Percentiles rank a stretch among this genome's conserved stretches.
Evolutionary conservation across 92 coral and sea anemone species (phyloP).

Genomic region (Anthopleura xanthogrammica): DNA sequence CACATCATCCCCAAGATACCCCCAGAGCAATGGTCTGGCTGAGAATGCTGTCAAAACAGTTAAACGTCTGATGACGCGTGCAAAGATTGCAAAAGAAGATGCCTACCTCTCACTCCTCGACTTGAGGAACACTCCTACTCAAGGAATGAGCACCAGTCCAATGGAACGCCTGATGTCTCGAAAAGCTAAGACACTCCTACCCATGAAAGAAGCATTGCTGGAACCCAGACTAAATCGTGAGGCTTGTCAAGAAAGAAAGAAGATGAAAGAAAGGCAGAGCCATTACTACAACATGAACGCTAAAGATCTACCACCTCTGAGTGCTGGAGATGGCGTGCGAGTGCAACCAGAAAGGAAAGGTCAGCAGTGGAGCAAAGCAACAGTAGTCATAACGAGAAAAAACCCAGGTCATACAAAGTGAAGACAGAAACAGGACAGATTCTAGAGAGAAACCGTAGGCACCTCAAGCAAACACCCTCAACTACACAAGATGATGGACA

Average conservation of each 20-base stretch:
- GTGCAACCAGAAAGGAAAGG: slow-evolving; percentile 17
- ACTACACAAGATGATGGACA: slow-evolving; percentile 16
- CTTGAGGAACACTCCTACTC: slow-evolving; percentile 29
- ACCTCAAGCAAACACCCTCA: slow-evolving; percentile 26
- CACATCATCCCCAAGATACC: slow-evolving; percentile 17
- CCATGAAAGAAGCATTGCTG: slow-evolving; percentile 4
- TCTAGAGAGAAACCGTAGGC: slow-evolving; percentile 15
- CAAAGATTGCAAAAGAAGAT: slow-evolving; percentile 25
- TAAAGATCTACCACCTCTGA: slow-evolving; percentile 4
- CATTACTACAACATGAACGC: slow-evolving; percentile 17
- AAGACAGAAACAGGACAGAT: slow-evolving; percentile 1
- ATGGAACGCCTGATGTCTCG: slow-evolving; percentile 45
- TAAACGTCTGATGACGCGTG: slow-evolving; percentile 15
- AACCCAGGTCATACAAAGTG: slow-evolving; percentile 21
- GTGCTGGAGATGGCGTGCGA: slow-evolving; percentile 14
- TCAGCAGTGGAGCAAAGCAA: slow-evolving; percentile 30
- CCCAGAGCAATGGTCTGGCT: slow-evolving; percentile 19
- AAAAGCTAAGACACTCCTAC: slow-evolving; percentile 39
- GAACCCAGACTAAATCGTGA: slow-evolving; percentile 12
- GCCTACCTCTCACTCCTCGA: slow-evolving; percentile 28
- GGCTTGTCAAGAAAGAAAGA: slow-evolving; percentile 1
- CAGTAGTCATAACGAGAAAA: slow-evolving; percentile 23
- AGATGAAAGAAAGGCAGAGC: slow-evolving; percentile 6
- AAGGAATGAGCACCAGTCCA: slow-evolving; percentile 37
- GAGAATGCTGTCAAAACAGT: slow-evolving; percentile 34